phyloP scores from a whole-genome alignment of 2,113 vertebrate genomes.

The Zapus hudsonius region DNA sequence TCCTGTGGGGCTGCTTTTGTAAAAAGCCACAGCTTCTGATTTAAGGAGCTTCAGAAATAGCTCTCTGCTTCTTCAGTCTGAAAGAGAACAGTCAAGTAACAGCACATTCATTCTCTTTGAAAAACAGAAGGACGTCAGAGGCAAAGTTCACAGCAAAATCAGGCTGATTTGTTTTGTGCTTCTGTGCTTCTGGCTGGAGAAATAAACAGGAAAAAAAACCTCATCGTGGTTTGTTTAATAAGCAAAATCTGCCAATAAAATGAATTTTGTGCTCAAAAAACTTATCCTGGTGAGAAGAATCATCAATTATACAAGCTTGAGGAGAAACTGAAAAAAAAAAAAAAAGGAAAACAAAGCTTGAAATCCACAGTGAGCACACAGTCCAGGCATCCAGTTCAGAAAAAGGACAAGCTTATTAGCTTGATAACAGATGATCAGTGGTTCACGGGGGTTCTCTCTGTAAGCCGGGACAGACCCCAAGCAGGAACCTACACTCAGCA shows the following conservation, averaged over 20 bases:
- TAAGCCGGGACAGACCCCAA: slow-evolving; percentile 62
- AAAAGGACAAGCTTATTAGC: slow-evolving; percentile 82
- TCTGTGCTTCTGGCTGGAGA: slow-evolving; percentile 82
- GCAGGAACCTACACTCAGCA: background rate
- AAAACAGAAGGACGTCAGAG: slow-evolving; percentile 86
- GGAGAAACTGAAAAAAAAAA: background rate
- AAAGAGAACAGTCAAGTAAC: slow-evolving; percentile 84
- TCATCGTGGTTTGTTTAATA: slow-evolving; percentile 82
- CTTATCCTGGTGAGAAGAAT: slow-evolving; percentile 73
- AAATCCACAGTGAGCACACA: slow-evolving; percentile 77
- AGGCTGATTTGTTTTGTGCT: slow-evolving; percentile 85
- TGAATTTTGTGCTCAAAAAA: slow-evolving; percentile 80
- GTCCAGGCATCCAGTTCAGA: slow-evolving; percentile 59
- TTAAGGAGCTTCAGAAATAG: slow-evolving; percentile 89
- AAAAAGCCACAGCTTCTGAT: slow-evolving; percentile 89
- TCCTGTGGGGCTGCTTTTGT: slow-evolving; percentile 90
- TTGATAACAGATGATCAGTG: slow-evolving; percentile 79
- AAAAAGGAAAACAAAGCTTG: slow-evolving; percentile 53
- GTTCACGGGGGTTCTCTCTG: slow-evolving; percentile 74
- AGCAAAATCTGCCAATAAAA: slow-evolving; percentile 82
- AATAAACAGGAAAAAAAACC: slow-evolving; percentile 53
- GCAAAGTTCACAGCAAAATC: slow-evolving; percentile 87
- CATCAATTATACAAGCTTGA: slow-evolving; percentile 81
- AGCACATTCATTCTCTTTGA: slow-evolving; percentile 88
- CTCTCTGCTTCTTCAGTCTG: slow-evolving; percentile 85